Conservation (phyloP, 2,888 invertebrate genomes). For the Prosopocoilus inquinatus region DNA sequence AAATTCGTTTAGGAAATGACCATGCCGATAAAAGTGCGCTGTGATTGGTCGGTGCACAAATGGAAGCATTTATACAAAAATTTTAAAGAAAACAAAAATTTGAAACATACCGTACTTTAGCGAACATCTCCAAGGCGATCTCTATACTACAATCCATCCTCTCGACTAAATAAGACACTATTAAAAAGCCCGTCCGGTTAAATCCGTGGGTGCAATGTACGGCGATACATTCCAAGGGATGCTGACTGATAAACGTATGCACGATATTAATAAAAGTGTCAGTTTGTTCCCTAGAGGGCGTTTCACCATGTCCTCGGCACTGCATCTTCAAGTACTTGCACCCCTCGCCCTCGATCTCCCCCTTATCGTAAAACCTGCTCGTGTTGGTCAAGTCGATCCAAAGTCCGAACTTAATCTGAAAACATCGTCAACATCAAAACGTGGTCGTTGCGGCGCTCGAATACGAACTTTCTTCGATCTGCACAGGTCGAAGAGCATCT, state of each 20-base stretch:
- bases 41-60: no score
- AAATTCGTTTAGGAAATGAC: no score
- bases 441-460: neutral
- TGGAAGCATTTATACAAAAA: no score
- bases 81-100: neutral
- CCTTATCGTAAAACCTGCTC: constrained; percentile 83
- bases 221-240: constrained; percentile 76
- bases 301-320: constrained; percentile 90
- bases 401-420: constrained; percentile 81
- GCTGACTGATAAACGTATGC: constrained; percentile 71
- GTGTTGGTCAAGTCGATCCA: constrained; percentile 99
- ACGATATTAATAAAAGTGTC: constrained; percentile 79
- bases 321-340: constrained; percentile 86
- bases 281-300: constrained; percentile 84
- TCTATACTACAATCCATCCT: constrained; percentile 80
- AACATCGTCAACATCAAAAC: constrained; percentile 20
- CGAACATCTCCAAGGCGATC: constrained; percentile 77
- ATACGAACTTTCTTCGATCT: constrained; percentile 69
- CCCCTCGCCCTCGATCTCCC: constrained; percentile 71
- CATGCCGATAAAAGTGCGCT: no score
- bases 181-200: constrained; percentile 95
- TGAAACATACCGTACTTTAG: constrained; percentile 58
- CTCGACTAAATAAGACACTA: constrained; percentile 88
- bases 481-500: constrained; percentile 81
- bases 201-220: constrained; percentile 98